Evolutionary conservation across 35 echinoderm and acorn worm species (phyloP).

Genomic region (Lytechinus variegatus): DNA sequence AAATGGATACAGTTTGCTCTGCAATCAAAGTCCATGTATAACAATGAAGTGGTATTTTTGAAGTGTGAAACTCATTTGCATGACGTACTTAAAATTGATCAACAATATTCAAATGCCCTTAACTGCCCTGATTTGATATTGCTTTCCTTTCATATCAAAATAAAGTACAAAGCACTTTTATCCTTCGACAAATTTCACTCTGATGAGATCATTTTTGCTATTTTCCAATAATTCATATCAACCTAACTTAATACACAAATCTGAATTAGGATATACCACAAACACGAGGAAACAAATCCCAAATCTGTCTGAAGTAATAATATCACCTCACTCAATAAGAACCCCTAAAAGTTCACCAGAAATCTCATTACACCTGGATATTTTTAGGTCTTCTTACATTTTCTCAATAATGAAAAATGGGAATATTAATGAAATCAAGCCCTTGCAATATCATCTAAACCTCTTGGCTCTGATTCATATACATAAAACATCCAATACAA

Average conservation of each 20-base stretch:
- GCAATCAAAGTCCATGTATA: background rate
- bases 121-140: background rate
- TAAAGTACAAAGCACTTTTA: background rate
- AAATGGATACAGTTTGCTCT: background rate
- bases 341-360: background rate
- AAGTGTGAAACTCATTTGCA: background rate
- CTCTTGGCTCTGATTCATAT: background rate
- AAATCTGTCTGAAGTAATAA: background rate
- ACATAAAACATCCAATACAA: background rate
- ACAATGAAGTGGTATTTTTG: background rate
- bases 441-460: background rate
- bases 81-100: background rate
- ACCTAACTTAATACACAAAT: background rate
- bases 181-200: background rate
- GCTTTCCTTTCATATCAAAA: background rate
- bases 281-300: background rate
- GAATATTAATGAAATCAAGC: constrained; percentile 4
- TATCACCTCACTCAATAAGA: constrained; percentile 3
- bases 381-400: background rate
- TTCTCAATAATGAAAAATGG: background rate
- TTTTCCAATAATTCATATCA: background rate
- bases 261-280: background rate
- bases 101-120: background rate
- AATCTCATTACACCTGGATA: background rate
- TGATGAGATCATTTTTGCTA: background rate